Percentiles rank a stretch among this genome's conserved stretches.
These are phyloP conservation scores for Saccostrea echinata DNA, from an alignment of 1,140 invertebrate species.

Conservation along the genomic window DNA sequence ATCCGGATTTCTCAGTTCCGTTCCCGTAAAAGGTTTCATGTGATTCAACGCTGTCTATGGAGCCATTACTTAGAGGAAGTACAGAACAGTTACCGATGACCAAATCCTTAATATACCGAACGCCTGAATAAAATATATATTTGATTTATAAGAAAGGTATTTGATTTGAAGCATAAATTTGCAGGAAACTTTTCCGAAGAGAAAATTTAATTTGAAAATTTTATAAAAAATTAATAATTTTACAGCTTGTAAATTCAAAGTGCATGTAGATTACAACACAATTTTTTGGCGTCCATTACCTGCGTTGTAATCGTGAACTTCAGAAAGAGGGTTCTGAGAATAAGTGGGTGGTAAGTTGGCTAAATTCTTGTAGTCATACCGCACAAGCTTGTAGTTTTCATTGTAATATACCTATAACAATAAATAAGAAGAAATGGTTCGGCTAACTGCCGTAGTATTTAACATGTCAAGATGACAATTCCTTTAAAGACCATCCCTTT, in stretches of 20 bases:
- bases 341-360: slow-evolving; percentile 36
- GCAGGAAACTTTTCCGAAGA: too few species aligned
- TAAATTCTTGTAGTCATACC: slow-evolving; percentile 57
- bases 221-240: too few species aligned
- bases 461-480: too few species aligned
- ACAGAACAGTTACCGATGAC: slow-evolving; percentile 62
- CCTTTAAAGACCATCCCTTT: too few species aligned
- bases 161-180: too few species aligned
- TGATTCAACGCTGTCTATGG: slow-evolving; percentile 58
- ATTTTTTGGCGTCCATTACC: slow-evolving; percentile 59
- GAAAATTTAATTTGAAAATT: too few species aligned
- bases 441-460: neutral
- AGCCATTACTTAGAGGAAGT: slow-evolving; percentile 53
- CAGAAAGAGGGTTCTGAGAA: slow-evolving; percentile 55
- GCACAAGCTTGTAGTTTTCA: slow-evolving; percentile 51
- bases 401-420: slow-evolving; percentile 65
- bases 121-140: slow-evolving; percentile 51
- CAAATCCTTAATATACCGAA: slow-evolving; percentile 64
- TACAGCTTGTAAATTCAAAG: too few species aligned
- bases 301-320: slow-evolving; percentile 62
- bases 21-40: slow-evolving; percentile 51
- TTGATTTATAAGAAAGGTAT: too few species aligned
- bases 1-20: slow-evolving; percentile 43
- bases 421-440: neutral
- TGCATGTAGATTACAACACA: too few species aligned